These are phyloP conservation scores for Agonum fuliginosum DNA, from an alignment of 2,888 invertebrate species.

Conservation along the genomic window DNA sequence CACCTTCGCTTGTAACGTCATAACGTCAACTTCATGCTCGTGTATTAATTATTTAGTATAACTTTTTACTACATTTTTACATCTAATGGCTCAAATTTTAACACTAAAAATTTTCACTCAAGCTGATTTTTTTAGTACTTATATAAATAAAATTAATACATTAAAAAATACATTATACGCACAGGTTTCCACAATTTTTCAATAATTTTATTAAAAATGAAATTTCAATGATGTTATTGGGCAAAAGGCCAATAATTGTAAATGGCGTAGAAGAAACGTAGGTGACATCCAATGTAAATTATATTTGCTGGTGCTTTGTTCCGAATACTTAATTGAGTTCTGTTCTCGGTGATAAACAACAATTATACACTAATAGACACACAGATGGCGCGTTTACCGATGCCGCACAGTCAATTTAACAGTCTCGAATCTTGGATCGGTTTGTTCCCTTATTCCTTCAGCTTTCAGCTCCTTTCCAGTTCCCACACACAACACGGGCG, in stretches of 20 bases:
- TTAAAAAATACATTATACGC: no score
- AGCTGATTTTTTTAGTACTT: no score
- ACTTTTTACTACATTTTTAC: no score
- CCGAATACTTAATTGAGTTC: conserved; percentile 67
- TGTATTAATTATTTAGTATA: no score
- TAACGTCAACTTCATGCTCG: no score
- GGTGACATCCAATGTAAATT: conserved; percentile 62
- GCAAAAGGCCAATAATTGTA: conserved; percentile 6
- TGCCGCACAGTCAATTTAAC: conserved; percentile 53
- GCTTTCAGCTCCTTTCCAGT: not conserved
- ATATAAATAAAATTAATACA: no score
- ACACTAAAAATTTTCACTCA: no score
- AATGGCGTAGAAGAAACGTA: conserved; percentile 26
- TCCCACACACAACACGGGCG: conserved; percentile 8
- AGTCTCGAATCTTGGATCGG: conserved; percentile 54
- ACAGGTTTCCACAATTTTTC: no score
- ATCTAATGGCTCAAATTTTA: no score
- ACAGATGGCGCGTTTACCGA: conserved; percentile 62
- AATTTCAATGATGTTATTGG: no score
- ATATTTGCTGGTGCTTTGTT: conserved; percentile 61
- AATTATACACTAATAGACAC: conserved; percentile 68
- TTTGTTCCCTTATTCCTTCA: conserved; percentile 62
- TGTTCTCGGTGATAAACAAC: conserved; percentile 67
- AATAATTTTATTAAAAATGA: no score
- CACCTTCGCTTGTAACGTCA: no score